Conservation (phyloP, 2,888 invertebrate genomes). For the Gortyna flavago region DNA sequence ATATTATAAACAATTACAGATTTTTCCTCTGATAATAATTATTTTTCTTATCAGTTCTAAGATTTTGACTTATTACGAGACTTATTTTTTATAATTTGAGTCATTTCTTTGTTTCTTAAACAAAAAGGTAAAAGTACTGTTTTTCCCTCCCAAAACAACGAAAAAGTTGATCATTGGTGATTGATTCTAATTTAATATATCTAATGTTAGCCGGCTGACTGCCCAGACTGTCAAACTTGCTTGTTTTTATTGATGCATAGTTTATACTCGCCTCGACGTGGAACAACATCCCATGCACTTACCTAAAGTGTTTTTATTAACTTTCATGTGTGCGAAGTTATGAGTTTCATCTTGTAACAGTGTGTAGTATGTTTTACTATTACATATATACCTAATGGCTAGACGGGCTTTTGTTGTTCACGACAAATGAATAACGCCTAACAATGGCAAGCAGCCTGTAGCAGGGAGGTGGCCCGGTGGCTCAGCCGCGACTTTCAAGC, state of each 20-base stretch:
- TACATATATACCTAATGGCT: no score
- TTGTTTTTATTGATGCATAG: slow-evolving; percentile 45
- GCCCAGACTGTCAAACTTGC: slow-evolving; percentile 34
- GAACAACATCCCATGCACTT: slow-evolving; percentile 33
- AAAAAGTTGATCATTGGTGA: background rate
- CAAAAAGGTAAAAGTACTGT: no score
- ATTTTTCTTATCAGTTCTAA: background rate
- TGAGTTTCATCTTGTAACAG: slow-evolving; percentile 11
- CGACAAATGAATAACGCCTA: background rate
- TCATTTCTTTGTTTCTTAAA: background rate
- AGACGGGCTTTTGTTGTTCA: background rate
- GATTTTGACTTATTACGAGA: background rate
- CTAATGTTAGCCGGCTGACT: slow-evolving; percentile 1
- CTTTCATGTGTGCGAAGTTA: background rate
- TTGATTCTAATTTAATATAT: background rate
- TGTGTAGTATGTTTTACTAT: background rate
- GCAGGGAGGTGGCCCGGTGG: background rate
- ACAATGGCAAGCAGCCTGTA: background rate
- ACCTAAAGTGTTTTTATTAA: slow-evolving; percentile 47
- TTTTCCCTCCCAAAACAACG: background rate
- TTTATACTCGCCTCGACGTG: background rate
- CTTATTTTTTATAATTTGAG: background rate
- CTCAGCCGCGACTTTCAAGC: background rate
- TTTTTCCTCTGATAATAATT: background rate
- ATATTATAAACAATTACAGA: background rate